Evolutionary conservation across 2,888 invertebrate genomes (phyloP), one percentile per base, ranked within the genome.

Genomic region (Drosophila borealis): DNA sequence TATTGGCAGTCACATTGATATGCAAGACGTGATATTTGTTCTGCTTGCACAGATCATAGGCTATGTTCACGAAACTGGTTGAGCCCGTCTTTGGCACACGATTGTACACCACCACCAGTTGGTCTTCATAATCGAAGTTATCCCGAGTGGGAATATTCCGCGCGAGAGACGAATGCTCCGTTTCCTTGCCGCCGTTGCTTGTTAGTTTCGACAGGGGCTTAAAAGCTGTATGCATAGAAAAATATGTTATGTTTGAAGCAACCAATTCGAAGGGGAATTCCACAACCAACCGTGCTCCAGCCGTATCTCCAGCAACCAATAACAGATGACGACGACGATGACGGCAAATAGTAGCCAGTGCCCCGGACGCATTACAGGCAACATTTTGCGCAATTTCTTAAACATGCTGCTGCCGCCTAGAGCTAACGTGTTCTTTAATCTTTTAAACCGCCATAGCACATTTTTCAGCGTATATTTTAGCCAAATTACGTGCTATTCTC

Each of bases 1-100:
- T 96, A 92, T 99, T 99, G 68, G 97, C 97, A 1, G 98, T 98
- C 59, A 98, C 96, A 92, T 99, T 99, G 79, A 99, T 96, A 93
- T 99, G 99, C 81, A 99, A 93, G 41, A 97, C 96, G 92, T 96
- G 96, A 91, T 96, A 97, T 80, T 94, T 94, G 90, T 95, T 95
- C 89, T 94, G 95, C 80, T 95, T 94, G 91, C 97, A 97, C 61
- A 97, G 92, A 91, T 97, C 96, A 90, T 97, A 97, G 2, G 96
- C 96, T 64, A 97, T 94, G 75, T 97, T 97, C 68, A 97, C 97
- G 91, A 99, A 98, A 93, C 98, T 98, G 9, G 99, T 99, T 19
- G 98, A 98, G 14, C 97, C 99, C 36, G 99, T 99, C 93, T 99
- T 99, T 9, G 99, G 99, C 63, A 99, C 98, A 88, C 99, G 94